Evolutionary conservation across 2,888 invertebrate genomes (phyloP), one percentile per base, ranked within the genome.

Genomic region (Polietes domitor): DNA sequence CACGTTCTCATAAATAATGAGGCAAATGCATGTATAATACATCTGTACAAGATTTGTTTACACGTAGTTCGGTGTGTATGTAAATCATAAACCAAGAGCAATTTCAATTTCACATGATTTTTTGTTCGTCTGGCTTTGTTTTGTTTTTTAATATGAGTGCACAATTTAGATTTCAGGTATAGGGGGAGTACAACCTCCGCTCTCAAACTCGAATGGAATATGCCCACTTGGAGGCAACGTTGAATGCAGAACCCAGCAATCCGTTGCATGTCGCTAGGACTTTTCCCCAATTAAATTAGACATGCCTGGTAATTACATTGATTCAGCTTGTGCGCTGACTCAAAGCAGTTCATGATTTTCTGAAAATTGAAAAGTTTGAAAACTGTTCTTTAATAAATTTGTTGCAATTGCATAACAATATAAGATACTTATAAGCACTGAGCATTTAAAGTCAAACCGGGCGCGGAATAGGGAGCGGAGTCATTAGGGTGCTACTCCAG

Each of bases 1-100:
- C 58, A 58, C 58, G 58, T 58, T 26, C 58, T 58, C 58, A 58
- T 58, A 58, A 58, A 58, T 58, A 58, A 58, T 58, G 58, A 58
- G 58, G 26, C 58, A 58, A 58, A 58, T 58, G 58, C 26, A 58
- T 58, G 58, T 15, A 58, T 58, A 58, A 58, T 58, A 58, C 58
- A 58, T 58, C 24, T 58, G 26, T 9, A 58, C 21, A 12, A 58
- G 58, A 58, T 58, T 58, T 58, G 58, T 58, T 58, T 58, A 58
- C 58, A 58, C 24, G 15, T 26, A 21, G 55, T 6, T 58, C 24
- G 10, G 53, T 53, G 53, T 53, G 24, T 53, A 21, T 19, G 58
- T 24, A 24, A 58, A 58, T 15, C 26, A 26, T 26, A 58, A 58
- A 58, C 58, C 58, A 26, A 58, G 26, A 58, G 58, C 26, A 58